A percentile compares a stretch with the other conserved stretches of the same genome.
These are phyloP conservation scores for Coleophora flavipennella DNA, from an alignment of 2,888 invertebrate genomes.

Conservation along the genomic window DNA sequence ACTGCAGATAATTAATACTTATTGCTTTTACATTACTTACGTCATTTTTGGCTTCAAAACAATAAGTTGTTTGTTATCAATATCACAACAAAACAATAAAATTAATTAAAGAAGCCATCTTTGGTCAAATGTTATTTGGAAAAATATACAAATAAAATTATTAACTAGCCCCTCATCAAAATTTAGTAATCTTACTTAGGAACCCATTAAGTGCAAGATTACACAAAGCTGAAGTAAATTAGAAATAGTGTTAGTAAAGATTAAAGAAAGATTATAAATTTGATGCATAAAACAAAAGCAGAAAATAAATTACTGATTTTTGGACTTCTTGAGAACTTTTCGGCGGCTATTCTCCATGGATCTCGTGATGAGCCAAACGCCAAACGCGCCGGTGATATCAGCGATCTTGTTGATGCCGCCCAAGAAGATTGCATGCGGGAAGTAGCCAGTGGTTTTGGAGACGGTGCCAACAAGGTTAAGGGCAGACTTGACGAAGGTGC, in stretches of 20 bases:
- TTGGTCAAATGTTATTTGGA: too few species aligned
- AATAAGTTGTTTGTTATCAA: too few species aligned
- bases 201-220: too few species aligned
- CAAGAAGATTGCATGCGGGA: constrained; percentile 77
- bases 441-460: constrained; percentile 81
- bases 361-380: constrained; percentile 75
- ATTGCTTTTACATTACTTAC: too few species aligned
- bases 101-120: neutral
- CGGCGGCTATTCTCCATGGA: constrained; percentile 77
- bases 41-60: too few species aligned
- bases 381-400: constrained; percentile 64
- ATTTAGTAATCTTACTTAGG: too few species aligned
- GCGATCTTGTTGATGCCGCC: constrained; percentile 58
- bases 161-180: too few species aligned
- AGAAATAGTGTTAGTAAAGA: constrained; percentile 1
- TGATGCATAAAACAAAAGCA: too few species aligned
- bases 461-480: constrained; percentile 80
- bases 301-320: constrained; percentile 41
- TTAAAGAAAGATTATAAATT: constrained; percentile 5
- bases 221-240: neutral
- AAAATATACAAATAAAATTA: neutral
- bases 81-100: neutral
- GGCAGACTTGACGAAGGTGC: constrained; percentile 80
- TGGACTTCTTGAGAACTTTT: constrained; percentile 70
- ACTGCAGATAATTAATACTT: too few species aligned